These are phyloP conservation scores for Neodontobutis hainanensis DNA, from an alignment of 2,113 vertebrate genomes.

Conservation along the genomic window DNA sequence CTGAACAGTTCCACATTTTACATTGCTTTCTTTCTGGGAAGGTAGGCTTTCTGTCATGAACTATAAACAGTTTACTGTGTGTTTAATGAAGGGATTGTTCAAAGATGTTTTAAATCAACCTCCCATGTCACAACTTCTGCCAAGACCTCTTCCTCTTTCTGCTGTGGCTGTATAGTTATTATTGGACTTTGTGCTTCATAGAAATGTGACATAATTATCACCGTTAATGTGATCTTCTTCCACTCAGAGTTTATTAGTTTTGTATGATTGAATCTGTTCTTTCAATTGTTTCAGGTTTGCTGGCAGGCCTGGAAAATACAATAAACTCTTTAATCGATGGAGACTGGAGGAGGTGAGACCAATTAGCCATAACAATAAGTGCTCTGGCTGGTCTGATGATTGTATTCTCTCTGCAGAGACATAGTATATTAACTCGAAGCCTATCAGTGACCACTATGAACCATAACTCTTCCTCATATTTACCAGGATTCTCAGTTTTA, in stretches of 20 bases:
- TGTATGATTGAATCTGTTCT: slow-evolving; percentile 60
- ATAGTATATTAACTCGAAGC: slow-evolving; percentile 12
- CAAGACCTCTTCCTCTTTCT: slow-evolving; percentile 18
- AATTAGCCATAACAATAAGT: slow-evolving; percentile 27
- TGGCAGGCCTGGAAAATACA: slow-evolving; percentile 96
- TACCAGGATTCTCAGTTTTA: slow-evolving; percentile 34
- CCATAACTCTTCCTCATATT: slow-evolving; percentile 40
- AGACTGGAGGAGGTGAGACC: slow-evolving; percentile 94
- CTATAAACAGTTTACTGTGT: slow-evolving; percentile 31
- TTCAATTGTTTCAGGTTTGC: slow-evolving; percentile 86
- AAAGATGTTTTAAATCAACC: slow-evolving; percentile 40
- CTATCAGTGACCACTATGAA: slow-evolving; percentile 10
- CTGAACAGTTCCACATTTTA: slow-evolving; percentile 99
- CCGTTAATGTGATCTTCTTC: slow-evolving; percentile 1
- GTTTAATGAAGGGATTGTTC: slow-evolving; percentile 21
- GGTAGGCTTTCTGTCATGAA: slow-evolving; percentile 76
- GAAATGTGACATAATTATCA: slow-evolving; percentile 30
- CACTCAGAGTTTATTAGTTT: slow-evolving; percentile 26
- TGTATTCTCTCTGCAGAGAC: slow-evolving; percentile 26
- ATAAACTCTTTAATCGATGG: slow-evolving; percentile 98
- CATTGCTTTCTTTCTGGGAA: slow-evolving; percentile 97
- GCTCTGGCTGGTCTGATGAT: slow-evolving; percentile 12
- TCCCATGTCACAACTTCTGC: slow-evolving; percentile 27
- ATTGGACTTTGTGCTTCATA: slow-evolving; percentile 8
- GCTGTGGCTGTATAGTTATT: background rate